phyloP scores from a whole-genome alignment of 2,113 vertebrate genomes.

The Argyrosomus japonicus region DNA sequence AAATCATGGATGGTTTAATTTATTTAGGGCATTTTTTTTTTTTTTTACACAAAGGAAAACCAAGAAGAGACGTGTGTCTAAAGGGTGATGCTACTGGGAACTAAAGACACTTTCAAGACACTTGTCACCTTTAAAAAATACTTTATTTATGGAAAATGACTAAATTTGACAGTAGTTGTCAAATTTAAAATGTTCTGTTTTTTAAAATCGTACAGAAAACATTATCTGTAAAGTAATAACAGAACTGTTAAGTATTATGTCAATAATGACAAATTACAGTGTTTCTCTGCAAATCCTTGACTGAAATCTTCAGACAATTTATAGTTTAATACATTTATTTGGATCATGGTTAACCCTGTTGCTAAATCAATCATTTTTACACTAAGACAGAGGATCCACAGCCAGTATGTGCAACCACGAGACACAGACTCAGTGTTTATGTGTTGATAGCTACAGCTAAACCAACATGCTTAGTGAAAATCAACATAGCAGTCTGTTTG shows the following conservation, averaged over 20 bases:
- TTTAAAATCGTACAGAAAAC: too few relatives aligned
- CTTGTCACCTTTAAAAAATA: not conserved
- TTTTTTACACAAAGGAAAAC: not conserved
- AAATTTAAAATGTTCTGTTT: too few relatives aligned
- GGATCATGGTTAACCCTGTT: not conserved
- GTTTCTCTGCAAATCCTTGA: too few relatives aligned
- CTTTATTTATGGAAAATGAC: not conserved
- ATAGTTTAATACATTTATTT: too few relatives aligned
- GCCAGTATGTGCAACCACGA: slow-evolving; percentile 4
- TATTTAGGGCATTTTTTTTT: not conserved
- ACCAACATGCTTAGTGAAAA: slow-evolving; percentile 67
- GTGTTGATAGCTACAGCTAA: slow-evolving; percentile 53
- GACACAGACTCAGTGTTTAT: slow-evolving; percentile 16
- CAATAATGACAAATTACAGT: too few relatives aligned
- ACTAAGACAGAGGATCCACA: slow-evolving; percentile 1
- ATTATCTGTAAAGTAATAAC: too few relatives aligned
- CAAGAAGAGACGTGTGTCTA: not conserved
- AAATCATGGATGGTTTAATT: not conserved
- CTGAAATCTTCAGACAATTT: too few relatives aligned
- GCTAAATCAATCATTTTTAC: not conserved
- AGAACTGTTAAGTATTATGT: too few relatives aligned
- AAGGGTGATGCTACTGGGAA: not conserved
- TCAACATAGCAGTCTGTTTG: slow-evolving; percentile 67
- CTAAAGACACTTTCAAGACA: not conserved
- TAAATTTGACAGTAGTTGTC: too few relatives aligned